Evolutionary conservation across 2,888 invertebrate genomes (phyloP).

Genomic region (Agrochola circellaris): DNA sequence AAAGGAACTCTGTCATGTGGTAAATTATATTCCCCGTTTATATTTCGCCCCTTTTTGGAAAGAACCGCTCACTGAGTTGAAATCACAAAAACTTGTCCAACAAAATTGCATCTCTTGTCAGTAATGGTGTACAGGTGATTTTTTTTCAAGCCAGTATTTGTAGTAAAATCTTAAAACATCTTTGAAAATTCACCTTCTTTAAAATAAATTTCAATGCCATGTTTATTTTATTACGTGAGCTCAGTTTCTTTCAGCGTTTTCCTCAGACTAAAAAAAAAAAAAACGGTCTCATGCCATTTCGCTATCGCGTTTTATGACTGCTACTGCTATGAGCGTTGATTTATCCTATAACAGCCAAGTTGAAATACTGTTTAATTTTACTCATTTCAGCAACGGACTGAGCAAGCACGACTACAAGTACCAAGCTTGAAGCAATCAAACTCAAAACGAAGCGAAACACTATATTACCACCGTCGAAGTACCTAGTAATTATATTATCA

Average conservation of each 20-base stretch:
- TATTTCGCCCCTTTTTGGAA: background rate
- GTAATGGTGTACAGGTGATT: background rate
- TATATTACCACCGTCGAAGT: conserved; percentile 61
- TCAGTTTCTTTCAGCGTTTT: too few species aligned
- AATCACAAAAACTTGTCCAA: background rate
- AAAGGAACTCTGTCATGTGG: background rate
- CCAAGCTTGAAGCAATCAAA: conserved; percentile 71
- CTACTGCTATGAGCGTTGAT: background rate
- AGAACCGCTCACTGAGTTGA: background rate
- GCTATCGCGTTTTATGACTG: background rate
- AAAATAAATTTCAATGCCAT: too few species aligned
- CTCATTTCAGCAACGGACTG: conserved; percentile 82
- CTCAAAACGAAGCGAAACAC: conserved; percentile 10
- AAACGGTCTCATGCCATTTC: background rate
- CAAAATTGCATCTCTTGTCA: background rate
- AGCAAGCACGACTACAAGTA: conserved; percentile 85
- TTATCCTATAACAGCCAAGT: background rate
- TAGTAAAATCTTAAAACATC: too few species aligned
- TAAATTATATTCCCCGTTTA: background rate
- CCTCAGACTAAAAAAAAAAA: too few species aligned
- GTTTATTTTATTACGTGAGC: too few species aligned
- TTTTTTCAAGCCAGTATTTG: background rate
- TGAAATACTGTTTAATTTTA: conserved; percentile 7
- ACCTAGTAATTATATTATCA: conserved; percentile 49
- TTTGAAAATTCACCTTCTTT: too few species aligned